A percentile compares a stretch with the other conserved stretches of the same genome.
Evolutionary conservation across 2,113 vertebrate genomes (phyloP).

Genomic region (Labeo rohita): DNA sequence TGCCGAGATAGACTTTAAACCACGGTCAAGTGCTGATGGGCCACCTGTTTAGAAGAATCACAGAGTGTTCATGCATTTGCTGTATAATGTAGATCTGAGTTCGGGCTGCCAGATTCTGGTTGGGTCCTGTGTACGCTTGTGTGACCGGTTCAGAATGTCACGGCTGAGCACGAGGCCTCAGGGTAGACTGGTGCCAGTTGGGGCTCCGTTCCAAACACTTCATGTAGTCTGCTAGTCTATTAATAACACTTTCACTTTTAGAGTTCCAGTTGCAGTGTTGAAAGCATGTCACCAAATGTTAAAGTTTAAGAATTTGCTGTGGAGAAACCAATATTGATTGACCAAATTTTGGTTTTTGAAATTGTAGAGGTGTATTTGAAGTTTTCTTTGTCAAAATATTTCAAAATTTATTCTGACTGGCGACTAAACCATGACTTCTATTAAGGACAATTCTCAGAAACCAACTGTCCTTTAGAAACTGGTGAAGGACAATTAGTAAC

Average conservation of each 20-base stretch:
- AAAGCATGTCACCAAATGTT: background rate
- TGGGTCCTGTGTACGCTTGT: constrained; percentile 38
- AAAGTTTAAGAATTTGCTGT: background rate
- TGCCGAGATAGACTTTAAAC: constrained; percentile 13
- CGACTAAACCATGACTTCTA: background rate
- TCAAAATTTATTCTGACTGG: background rate
- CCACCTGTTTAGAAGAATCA: constrained; percentile 13
- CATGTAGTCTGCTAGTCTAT: constrained; percentile 63
- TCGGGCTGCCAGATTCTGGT: background rate
- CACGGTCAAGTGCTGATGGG: background rate
- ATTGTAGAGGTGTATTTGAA: background rate
- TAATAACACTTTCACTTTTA: constrained; percentile 55
- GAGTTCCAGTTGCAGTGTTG: background rate
- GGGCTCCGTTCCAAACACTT: constrained; percentile 53
- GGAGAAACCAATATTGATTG: background rate
- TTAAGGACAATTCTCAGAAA: background rate
- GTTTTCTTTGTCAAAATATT: background rate
- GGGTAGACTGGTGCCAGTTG: constrained; percentile 59
- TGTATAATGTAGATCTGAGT: background rate
- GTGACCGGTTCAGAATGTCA: constrained; percentile 74
- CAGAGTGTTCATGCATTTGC: background rate
- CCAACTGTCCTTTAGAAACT: background rate
- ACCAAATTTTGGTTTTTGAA: background rate
- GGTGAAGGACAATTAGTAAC: background rate
- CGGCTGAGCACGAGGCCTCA: constrained; percentile 56